A percentile compares a stretch with the other conserved stretches of the same genome.
Conservation (phyloP, 2,113 vertebrate genomes). For the Cheilinus undulatus region DNA sequence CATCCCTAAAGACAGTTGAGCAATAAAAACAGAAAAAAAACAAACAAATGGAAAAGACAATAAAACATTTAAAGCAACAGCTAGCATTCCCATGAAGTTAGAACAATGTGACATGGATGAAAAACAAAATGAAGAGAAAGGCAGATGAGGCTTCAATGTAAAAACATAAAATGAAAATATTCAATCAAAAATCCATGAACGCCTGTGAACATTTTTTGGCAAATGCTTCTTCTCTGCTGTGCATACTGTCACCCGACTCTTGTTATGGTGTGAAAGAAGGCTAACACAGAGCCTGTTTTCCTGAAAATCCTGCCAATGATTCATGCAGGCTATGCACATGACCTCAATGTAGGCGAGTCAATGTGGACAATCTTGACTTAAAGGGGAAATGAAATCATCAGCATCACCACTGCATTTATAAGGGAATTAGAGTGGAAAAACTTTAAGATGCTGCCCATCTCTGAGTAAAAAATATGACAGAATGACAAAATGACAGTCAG, state of each 20-base stretch:
- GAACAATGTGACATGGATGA: conserved; percentile 33
- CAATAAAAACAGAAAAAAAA: neutral
- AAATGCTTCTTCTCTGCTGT: neutral
- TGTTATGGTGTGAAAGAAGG: neutral
- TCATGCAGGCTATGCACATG: neutral
- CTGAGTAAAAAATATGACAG: neutral
- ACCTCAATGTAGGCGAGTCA: neutral
- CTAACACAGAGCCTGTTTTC: neutral
- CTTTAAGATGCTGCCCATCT: neutral
- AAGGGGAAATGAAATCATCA: neutral
- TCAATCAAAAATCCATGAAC: neutral
- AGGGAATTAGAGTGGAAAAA: neutral
- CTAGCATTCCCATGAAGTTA: conserved; percentile 36
- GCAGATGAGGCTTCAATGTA: conserved; percentile 41
- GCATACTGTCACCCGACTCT: neutral
- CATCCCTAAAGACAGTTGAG: conserved; percentile 6
- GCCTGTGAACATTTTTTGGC: neutral
- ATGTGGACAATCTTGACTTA: neutral
- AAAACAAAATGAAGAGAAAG: conserved; percentile 27
- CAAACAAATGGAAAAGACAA: neutral
- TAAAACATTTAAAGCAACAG: conserved; percentile 8
- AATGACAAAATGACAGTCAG: too few relatives aligned
- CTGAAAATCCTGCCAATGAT: neutral
- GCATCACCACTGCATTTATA: neutral
- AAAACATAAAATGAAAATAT: neutral